Evolutionary conservation across 2,113 vertebrate species (phyloP), one percentile per base, ranked within the genome.

Genomic region (Catharus fuscescens): DNA sequence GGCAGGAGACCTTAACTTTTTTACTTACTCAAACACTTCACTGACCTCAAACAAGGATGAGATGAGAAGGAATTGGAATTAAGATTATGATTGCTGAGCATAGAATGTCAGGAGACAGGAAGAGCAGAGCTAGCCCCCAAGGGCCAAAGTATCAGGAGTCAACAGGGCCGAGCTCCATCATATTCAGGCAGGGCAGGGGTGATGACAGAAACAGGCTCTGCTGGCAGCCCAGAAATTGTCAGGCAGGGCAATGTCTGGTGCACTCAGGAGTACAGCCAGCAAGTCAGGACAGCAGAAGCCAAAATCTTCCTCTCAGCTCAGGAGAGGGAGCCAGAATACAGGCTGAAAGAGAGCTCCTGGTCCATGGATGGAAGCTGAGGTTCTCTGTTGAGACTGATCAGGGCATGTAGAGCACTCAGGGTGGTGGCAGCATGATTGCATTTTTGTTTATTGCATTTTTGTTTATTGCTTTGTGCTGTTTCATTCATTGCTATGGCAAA

Each of bases 131-230:
- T 72, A 18, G 7, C 45, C 16, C 57, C 8, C 14, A 40, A 2
- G 11, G 20, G 24, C 40, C 3, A 1, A 62, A 42, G 36, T 50
- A 20, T 17, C 28, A 50, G 14, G 14, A 34, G 2, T 11, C 18
- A 61, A 9, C 9, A 74, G 34, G 17, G 2, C 20, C 48, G 38
- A 67, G 31, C 9, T 28, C 57, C 8, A 1, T 7, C 4, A 3
- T 1, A 10, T 6, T 40, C 1, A 1, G 19, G 32, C 44, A 61
- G 52, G 14, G 24, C n/a, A 65, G 32, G 19, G 18, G 2, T 32
- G 38, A 34, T 18, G 18, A 7, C 57, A n/a, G 16, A 26, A 53
- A n/a, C 0, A 18, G 44, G 24, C 13, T 77, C 42, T 67, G n/a
- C 36, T 77, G 53, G 32, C 25, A 76, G 28, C 16, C 18, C 38